Percentiles rank a stretch among this genome's conserved stretches.
phyloP scores from a whole-genome alignment of 2,888 invertebrate genomes.

The Timema cristinae region DNA sequence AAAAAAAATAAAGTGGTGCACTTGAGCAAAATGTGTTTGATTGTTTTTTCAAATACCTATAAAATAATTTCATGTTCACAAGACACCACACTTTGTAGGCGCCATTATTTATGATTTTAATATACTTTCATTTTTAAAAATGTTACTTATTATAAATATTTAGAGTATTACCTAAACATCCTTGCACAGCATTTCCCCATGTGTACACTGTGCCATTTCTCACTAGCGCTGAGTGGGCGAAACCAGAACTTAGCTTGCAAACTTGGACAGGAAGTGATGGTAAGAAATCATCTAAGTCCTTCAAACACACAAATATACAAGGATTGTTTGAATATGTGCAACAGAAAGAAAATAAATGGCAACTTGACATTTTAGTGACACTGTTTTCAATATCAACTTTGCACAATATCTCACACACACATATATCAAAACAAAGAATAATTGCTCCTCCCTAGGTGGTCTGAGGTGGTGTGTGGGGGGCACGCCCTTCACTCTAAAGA shows the following conservation, averaged over 20 bases:
- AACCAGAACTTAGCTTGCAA: slow-evolving; percentile 53
- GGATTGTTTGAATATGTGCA: neutral
- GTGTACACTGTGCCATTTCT: slow-evolving; percentile 58
- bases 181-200: slow-evolving; percentile 57
- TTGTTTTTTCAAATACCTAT: too few species aligned
- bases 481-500: too few species aligned
- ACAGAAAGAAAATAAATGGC: neutral
- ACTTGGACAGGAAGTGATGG: slow-evolving; percentile 22
- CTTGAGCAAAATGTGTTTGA: too few species aligned
- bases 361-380: neutral
- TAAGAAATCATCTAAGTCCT: slow-evolving; percentile 25
- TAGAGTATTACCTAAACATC: slow-evolving; percentile 50
- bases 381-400: neutral
- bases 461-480: neutral
- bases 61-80: too few species aligned
- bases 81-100: too few species aligned
- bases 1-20: too few species aligned
- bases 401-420: too few species aligned
- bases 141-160: neutral
- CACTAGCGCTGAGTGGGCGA: slow-evolving; percentile 57
- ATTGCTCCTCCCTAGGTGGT: neutral
- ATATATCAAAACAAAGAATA: neutral
- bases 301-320: too few species aligned
- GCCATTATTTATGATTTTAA: neutral
- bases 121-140: neutral